Base-by-base conservation (phyloP, 2,797 vertebrate genomes). In the Sebastes baramenuke region DNA sequence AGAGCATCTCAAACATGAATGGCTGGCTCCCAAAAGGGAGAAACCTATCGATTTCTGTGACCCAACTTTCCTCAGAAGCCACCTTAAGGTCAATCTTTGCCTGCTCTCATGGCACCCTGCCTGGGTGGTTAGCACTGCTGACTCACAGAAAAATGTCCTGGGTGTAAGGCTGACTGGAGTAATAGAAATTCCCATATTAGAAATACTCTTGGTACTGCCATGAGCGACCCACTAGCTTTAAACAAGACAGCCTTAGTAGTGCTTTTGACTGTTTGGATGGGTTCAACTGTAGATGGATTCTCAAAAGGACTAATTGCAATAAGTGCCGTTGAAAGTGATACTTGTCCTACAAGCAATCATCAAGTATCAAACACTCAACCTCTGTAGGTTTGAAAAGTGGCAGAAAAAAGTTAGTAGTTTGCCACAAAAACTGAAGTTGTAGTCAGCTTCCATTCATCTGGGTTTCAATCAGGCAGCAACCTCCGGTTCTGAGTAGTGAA, bases 21-120 rank as follows among this genome's bases (percentile, higher is more conserved):
- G 71, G 55, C 32, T 77, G 72, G 70, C 54, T 85, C 69, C 72
- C 77, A 77, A 55, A 71, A 79, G 85, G 68, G 73, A 88, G 68
- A 77, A 79, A 83, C n/a, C 5, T 78, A 93, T 93, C 1, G 86
- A 92, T 92, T 93, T 87, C 32, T 87, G 55, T 84, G 72, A 89
- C 75, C 72, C 0, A 6, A 68, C 82, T 80, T 85, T 77, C 58
- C 76, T 81, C 42, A 80, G 86, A 88, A 85, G 75, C 81, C 81
- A 85, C 76, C 82, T 75, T 64, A 12, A 83, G 88, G 84, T 93
- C 74, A 75, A 65, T 54, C 75, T 69, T 77, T 69, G 68, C 38
- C 70, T 79, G 55, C 64, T 88, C 66, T 22, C 25, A 75, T 88
- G 87, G 86, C 88, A 72, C 64, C 2, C 46, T 75, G 79, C 83